Evolutionary conservation across 2,888 invertebrate species (phyloP).

Genomic region (Mesodorylaimus sp.): DNA sequence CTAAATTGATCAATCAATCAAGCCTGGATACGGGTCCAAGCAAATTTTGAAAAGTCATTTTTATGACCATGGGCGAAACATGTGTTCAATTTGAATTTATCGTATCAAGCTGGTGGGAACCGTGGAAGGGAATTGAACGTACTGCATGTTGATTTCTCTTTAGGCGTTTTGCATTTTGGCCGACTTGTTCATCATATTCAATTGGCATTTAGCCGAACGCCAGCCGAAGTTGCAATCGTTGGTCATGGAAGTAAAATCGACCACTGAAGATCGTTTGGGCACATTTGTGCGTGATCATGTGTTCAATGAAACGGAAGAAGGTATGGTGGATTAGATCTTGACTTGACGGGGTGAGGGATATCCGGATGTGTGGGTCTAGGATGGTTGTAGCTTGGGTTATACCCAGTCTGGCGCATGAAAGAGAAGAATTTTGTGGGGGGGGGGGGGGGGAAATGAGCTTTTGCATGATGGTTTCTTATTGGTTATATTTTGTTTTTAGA

Average conservation of each 20-base stretch:
- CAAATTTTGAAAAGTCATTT: too few species aligned
- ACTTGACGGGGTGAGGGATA: not conserved
- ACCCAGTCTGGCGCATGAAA: not conserved
- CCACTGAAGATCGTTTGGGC: slow-evolving; percentile 12
- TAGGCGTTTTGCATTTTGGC: slow-evolving; percentile 85
- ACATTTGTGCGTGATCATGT: slow-evolving; percentile 22
- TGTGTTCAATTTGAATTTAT: too few species aligned
- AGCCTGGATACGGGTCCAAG: too few species aligned
- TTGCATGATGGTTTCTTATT: not conserved
- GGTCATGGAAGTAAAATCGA: slow-evolving; percentile 31
- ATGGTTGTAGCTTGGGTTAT: not conserved
- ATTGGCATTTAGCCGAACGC: slow-evolving; percentile 49
- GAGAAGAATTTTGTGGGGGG: slow-evolving; percentile 7
- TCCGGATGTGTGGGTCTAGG: too few species aligned
- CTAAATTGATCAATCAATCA: too few species aligned
- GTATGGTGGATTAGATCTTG: not conserved
- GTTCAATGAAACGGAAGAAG: slow-evolving; percentile 1
- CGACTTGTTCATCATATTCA: slow-evolving; percentile 79
- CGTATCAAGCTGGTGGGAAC: too few species aligned
- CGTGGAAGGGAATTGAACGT: not conserved
- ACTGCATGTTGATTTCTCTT: too few species aligned
- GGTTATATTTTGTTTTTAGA: slow-evolving; percentile 37
- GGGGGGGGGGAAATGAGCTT: not conserved
- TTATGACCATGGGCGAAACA: too few species aligned
- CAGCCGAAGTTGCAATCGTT: slow-evolving; percentile 38